phyloP scores from a whole-genome alignment of 2,888 invertebrate species.

The Deladenus siricidicola region DNA sequence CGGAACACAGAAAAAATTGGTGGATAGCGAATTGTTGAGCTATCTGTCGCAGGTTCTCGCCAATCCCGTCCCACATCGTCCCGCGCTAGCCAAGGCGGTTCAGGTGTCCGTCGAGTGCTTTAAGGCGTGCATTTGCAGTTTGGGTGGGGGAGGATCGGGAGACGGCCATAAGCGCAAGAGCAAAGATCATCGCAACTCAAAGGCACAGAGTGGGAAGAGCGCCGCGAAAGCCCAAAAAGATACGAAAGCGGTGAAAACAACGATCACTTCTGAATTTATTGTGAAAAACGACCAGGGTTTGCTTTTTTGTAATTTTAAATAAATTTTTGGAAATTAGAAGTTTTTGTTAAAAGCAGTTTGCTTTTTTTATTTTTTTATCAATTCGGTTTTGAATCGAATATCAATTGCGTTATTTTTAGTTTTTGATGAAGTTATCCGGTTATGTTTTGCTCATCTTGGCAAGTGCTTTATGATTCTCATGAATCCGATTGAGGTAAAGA shows the following conservation, averaged over 20 bases:
- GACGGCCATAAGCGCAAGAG: no score
- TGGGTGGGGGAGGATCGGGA: slow-evolving; percentile 34
- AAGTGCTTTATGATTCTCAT: slow-evolving; percentile 31
- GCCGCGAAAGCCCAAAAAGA: background rate
- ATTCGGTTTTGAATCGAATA: background rate
- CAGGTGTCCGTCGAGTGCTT: slow-evolving; percentile 44
- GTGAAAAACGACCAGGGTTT: slow-evolving; percentile 40
- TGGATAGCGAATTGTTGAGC: slow-evolving; percentile 13
- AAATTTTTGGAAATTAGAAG: slow-evolving; percentile 1
- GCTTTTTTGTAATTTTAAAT: no score
- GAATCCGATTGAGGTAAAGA: slow-evolving; percentile 16
- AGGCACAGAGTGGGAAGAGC: no score
- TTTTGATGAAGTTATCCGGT: slow-evolving; percentile 43
- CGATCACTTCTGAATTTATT: slow-evolving; percentile 31
- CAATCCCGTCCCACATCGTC: slow-evolving; percentile 16
- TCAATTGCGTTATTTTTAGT: slow-evolving; percentile 21
- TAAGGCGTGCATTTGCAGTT: slow-evolving; percentile 43
- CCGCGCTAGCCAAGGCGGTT: slow-evolving; percentile 23
- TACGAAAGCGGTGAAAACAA: background rate
- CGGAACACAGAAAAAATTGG: slow-evolving; percentile 23
- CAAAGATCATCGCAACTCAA: no score
- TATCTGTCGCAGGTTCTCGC: slow-evolving; percentile 17
- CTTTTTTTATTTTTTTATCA: no score
- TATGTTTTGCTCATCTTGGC: slow-evolving; percentile 42
- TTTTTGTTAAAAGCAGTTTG: no score